Conservation (phyloP, 2,888 invertebrate species). For the Acleris cristana region DNA sequence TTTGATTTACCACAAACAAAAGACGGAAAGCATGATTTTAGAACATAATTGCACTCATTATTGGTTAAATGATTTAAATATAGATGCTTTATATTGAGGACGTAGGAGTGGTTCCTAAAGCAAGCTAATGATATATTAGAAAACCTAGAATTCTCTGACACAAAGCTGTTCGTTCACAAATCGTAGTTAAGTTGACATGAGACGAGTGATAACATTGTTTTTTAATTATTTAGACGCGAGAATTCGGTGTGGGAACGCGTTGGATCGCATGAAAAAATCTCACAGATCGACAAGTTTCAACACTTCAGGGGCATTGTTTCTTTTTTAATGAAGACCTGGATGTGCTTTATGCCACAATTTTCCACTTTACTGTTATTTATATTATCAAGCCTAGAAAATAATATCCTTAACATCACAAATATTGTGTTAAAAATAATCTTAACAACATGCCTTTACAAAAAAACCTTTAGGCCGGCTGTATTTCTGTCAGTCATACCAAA, state of each 20-base stretch:
- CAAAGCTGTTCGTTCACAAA: constrained; percentile 13
- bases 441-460: no score
- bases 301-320: constrained; percentile 64
- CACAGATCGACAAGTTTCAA: constrained; percentile 64
- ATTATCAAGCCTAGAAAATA: no score
- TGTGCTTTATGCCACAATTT: constrained; percentile 21
- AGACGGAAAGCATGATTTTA: no score
- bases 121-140: not conserved
- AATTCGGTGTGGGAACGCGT: constrained; percentile 69
- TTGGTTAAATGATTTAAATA: no score
- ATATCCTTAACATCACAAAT: no score
- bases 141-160: not conserved
- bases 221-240: constrained; percentile 67
- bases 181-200: constrained; percentile 47
- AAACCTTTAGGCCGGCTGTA: no score
- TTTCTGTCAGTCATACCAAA: no score
- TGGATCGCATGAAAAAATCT: constrained; percentile 68
- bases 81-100: no score
- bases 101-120: not conserved
- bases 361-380: no score
- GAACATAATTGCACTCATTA: no score
- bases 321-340: constrained; percentile 45
- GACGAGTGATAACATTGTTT: constrained; percentile 62
- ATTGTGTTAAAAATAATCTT: no score
- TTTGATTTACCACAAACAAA: no score